Evolutionary conservation across 2,113 vertebrate species (phyloP).

Genomic region (Scortum barcoo): DNA sequence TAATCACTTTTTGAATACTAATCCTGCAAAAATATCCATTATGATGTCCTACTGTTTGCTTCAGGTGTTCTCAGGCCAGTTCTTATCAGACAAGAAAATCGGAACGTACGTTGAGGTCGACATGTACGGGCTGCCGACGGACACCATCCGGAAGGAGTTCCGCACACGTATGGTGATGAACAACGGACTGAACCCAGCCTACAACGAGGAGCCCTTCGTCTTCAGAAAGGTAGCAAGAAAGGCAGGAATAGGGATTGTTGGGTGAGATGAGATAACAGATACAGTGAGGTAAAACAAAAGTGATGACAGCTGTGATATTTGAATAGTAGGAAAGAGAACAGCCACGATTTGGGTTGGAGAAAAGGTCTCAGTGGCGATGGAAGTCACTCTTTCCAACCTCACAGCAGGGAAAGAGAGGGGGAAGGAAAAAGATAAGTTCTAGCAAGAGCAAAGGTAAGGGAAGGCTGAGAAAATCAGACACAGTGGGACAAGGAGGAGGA

Average conservation of each 20-base stretch:
- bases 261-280: not conserved
- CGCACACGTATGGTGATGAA: conserved; percentile 99
- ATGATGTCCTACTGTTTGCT: not conserved
- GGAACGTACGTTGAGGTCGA: conserved; percentile 98
- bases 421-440: not conserved
- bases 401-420: not conserved
- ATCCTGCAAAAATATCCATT: not conserved
- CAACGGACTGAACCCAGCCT: conserved; percentile 97
- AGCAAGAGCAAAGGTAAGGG: not conserved
- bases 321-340: not conserved
- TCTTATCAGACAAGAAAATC: conserved; percentile 98
- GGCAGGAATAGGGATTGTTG: not conserved
- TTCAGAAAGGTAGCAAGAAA: conserved; percentile 92
- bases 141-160: conserved; percentile 98
- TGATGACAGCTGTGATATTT: not conserved
- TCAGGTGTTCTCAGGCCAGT: conserved; percentile 98
- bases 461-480: not conserved
- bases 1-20: not conserved
- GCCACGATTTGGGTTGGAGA: not conserved
- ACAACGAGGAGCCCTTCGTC: conserved; percentile 98
- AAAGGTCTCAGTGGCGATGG: not conserved
- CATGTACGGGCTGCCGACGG: conserved; percentile 97
- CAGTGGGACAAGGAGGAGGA: not conserved
- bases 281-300: conserved; percentile 5
- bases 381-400: not conserved